A percentile compares a stretch with the other conserved stretches of the same genome.
Evolutionary conservation across 1,140 invertebrate species (phyloP).

Genomic region (Popillia japonica): DNA sequence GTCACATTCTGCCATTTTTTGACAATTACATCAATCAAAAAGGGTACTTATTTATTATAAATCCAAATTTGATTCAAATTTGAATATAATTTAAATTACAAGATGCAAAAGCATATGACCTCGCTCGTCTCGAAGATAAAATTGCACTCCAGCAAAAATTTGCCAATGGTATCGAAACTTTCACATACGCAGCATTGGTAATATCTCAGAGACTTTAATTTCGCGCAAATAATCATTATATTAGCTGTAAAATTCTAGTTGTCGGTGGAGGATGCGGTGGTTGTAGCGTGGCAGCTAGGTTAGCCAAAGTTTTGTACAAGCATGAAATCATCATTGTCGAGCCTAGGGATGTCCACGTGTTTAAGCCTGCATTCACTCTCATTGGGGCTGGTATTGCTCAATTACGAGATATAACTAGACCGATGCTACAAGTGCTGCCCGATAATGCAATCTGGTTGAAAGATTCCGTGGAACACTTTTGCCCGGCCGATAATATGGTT

Average conservation of each 20-base stretch:
- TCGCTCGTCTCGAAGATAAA: neutral
- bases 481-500: slow-evolving; percentile 78
- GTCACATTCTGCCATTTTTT: no score
- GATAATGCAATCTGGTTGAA: slow-evolving; percentile 80
- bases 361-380: slow-evolving; percentile 83
- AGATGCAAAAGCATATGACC: neutral
- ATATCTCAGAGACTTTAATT: neutral
- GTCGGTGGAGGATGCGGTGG: slow-evolving; percentile 95
- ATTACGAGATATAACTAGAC: slow-evolving; percentile 70
- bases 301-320: slow-evolving; percentile 73
- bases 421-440: slow-evolving; percentile 78
- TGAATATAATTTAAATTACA: neutral
- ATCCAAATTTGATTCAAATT: no score
- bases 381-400: slow-evolving; percentile 87
- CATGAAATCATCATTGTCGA: slow-evolving; percentile 85
- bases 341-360: slow-evolving; percentile 87
- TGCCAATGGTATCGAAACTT: neutral
- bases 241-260: slow-evolving; percentile 88
- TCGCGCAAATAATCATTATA: slow-evolving; percentile 42
- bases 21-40: no score
- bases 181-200: neutral
- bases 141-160: neutral
- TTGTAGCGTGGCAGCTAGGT: slow-evolving; percentile 86
- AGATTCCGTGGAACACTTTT: slow-evolving; percentile 74
- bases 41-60: no score